Evolutionary conservation across 2,888 invertebrate species (phyloP), one percentile per base, ranked within the genome.

Genomic region (Campoletis raptor): DNA sequence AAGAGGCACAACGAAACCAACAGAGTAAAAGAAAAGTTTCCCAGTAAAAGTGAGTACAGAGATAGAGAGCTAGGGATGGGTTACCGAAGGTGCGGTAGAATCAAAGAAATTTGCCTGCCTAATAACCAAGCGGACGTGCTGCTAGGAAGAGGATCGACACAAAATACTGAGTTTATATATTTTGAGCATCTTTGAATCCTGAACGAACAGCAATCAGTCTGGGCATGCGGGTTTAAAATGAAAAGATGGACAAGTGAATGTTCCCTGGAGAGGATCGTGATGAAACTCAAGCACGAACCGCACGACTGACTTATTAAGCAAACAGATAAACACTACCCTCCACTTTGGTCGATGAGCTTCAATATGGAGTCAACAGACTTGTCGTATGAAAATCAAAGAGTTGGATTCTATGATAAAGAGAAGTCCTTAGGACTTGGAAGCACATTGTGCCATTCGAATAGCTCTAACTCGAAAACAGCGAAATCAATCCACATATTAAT

Each of bases 261-360:
- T 81, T 89, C 86, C 86, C 88, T 88, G 86, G 88, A 89, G 88
- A 85, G 87, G 73, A 74, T 86, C 79, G 85, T 88, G 89, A 88
- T 89, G 89, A 90, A 90, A 90, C 83, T 87, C 81, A 83, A 61
- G 88, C 89, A 84, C 89, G 89, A 72, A 89, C 76, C 54, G 84
- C 79, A 83, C 85, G 84, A 85, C 80, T 85, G 80, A 79, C 82
- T 74, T 81, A 45, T 57, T 74, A 79, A 77, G 67, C 74, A 54
- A 77, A 54, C 81, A 67, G 61, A 52, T 57, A 66, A 54, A n/a
- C 72, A 52, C 45, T 21, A n/a, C 48, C 64, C 57, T 76, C 64
- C 45, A 42, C 61, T 10, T 61, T 42, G 24, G 36, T 57, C 83
- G 37, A 40, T 45, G 67, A 40, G 54, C 36, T 30, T 3, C 21